Conservation (phyloP, 2,113 vertebrate genomes). For the Larimichthys crocea region DNA sequence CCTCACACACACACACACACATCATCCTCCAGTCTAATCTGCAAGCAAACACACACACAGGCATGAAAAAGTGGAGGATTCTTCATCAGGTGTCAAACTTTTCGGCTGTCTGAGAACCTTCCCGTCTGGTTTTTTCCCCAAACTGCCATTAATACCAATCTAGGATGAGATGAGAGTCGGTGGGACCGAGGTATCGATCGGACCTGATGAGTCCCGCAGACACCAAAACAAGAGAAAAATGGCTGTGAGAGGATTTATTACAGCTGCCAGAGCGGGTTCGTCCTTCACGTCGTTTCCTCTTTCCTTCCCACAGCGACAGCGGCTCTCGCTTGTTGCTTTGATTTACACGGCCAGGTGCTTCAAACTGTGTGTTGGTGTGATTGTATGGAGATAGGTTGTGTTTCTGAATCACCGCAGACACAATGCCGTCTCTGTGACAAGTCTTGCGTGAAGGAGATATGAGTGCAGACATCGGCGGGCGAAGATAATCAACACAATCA, state of each 20-base stretch:
- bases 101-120: neutral
- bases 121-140: neutral
- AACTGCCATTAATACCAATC: constrained; percentile 41
- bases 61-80: neutral
- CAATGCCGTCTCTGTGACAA: constrained; percentile 30
- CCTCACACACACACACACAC: too few relatives aligned
- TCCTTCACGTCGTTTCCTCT: constrained; percentile 45
- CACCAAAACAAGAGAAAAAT: constrained; percentile 27
- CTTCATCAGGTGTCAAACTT: neutral
- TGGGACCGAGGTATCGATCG: constrained; percentile 17
- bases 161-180: constrained; percentile 23
- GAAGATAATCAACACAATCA: constrained; percentile 42
- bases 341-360: constrained; percentile 34
- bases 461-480: constrained; percentile 7
- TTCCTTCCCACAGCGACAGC: constrained; percentile 2
- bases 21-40: neutral
- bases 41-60: fast-evolving
- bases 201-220: constrained; percentile 24
- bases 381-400: constrained; percentile 15
- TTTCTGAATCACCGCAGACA: constrained; percentile 40
- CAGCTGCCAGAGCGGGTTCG: constrained; percentile 35
- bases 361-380: neutral
- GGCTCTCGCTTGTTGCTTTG: constrained; percentile 20
- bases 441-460: constrained; percentile 61
- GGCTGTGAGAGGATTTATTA: constrained; percentile 42